These are phyloP conservation scores for Laspeyria flexula DNA, from an alignment of 2,888 invertebrate genomes.

Conservation along the genomic window DNA sequence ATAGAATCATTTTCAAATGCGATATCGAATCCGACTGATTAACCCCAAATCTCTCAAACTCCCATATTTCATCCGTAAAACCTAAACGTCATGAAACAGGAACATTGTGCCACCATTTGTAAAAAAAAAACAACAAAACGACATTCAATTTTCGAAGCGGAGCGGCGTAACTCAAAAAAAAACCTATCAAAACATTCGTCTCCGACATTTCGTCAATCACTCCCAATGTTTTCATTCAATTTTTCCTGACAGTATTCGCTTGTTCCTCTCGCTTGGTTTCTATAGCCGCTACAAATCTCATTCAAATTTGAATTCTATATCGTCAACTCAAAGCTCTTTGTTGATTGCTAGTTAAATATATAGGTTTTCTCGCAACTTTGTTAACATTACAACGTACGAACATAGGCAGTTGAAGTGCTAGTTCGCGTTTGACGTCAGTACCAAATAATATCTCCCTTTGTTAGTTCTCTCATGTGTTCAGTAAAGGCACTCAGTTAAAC, in stretches of 20 bases:
- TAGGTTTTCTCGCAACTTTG: slow-evolving; percentile 2
- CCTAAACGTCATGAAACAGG: slow-evolving; percentile 27
- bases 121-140: slow-evolving; percentile 32
- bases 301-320: slow-evolving; percentile 21
- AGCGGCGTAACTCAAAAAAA: slow-evolving; percentile 30
- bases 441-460: slow-evolving; percentile 36
- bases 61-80: slow-evolving; percentile 34
- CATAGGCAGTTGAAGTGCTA: slow-evolving; percentile 22
- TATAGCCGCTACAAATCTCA: background rate
- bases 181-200: slow-evolving; percentile 52
- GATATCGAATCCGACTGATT: background rate
- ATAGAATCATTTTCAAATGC: no score
- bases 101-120: slow-evolving; percentile 26
- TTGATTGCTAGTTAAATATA: background rate
- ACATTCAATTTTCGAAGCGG: slow-evolving; percentile 41
- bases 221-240: slow-evolving; percentile 56
- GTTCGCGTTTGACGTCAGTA: slow-evolving; percentile 25
- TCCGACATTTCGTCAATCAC: slow-evolving; percentile 53
- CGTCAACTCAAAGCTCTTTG: background rate
- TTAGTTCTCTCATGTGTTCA: slow-evolving; percentile 24
- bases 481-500: slow-evolving; percentile 25
- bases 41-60: slow-evolving; percentile 10
- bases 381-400: background rate
- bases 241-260: slow-evolving; percentile 46
- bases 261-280: slow-evolving; percentile 11